Evolutionary conservation across 2,113 vertebrate genomes (phyloP).

Genomic region (Ameiurus melas): DNA sequence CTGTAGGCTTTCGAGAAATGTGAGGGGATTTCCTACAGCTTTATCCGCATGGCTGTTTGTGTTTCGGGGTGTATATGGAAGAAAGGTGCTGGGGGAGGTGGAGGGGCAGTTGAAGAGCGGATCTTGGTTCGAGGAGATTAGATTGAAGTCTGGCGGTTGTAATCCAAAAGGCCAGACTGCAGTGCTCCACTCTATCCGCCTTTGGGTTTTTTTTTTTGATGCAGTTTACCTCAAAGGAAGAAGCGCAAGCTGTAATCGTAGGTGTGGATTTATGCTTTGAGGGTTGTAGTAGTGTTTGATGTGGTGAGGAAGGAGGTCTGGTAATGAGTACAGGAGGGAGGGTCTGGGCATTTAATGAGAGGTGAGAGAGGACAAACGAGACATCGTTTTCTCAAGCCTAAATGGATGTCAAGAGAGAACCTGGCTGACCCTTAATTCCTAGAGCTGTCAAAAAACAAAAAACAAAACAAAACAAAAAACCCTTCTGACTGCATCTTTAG

Average conservation of each 20-base stretch:
- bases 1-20: slow-evolving; percentile 41
- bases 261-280: slow-evolving; percentile 57
- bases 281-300: slow-evolving; percentile 39
- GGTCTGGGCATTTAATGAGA: slow-evolving; percentile 44
- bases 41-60: slow-evolving; percentile 43
- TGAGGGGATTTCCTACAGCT: slow-evolving; percentile 66
- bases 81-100: slow-evolving; percentile 35
- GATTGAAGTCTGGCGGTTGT: slow-evolving; percentile 41
- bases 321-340: slow-evolving; percentile 29
- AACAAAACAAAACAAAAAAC: neutral
- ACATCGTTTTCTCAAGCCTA: slow-evolving; percentile 20
- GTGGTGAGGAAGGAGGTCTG: slow-evolving; percentile 6
- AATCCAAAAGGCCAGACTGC: slow-evolving; percentile 45
- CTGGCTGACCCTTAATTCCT: slow-evolving; percentile 40
- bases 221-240: slow-evolving; percentile 54
- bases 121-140: slow-evolving; percentile 48
- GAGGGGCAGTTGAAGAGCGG: slow-evolving; percentile 20
- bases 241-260: slow-evolving; percentile 46
- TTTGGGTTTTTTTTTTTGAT: slow-evolving; percentile 47
- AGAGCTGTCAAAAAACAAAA: slow-evolving; percentile 9
- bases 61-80: slow-evolving; percentile 59
- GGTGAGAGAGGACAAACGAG: slow-evolving; percentile 39
- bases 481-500: neutral
- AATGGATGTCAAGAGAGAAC: slow-evolving; percentile 1
- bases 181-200: slow-evolving; percentile 17